phyloP scores from a whole-genome alignment of 2,797 vertebrate genomes.

The Lerista edwardsae region DNA sequence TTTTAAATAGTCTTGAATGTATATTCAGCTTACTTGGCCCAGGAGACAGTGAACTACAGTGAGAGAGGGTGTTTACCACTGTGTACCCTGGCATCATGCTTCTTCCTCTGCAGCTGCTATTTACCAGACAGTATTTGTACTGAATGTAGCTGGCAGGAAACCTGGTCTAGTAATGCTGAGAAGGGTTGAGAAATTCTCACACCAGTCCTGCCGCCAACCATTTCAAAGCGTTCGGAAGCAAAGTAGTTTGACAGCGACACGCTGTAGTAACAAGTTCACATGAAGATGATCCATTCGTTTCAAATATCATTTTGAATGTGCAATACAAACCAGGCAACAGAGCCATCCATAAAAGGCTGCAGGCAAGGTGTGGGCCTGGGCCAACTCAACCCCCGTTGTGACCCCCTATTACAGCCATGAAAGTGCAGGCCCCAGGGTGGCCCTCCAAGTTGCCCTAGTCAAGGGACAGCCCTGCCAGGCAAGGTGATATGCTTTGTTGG shows the following conservation, averaged over 20 bases:
- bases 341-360: no score
- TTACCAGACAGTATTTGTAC: slow-evolving; percentile 71
- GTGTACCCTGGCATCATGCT: slow-evolving; percentile 77
- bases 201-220: slow-evolving; percentile 64
- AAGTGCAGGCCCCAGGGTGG: no score
- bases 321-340: neutral
- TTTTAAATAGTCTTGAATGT: slow-evolving; percentile 23
- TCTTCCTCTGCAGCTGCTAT: slow-evolving; percentile 83
- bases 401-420: no score
- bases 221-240: slow-evolving; percentile 59
- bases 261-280: slow-evolving; percentile 49
- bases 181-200: slow-evolving; percentile 73
- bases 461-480: no score
- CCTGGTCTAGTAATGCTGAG: slow-evolving; percentile 62
- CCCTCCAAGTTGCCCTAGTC: no score
- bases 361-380: no score
- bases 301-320: neutral
- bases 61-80: slow-evolving; percentile 60
- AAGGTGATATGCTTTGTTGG: neutral
- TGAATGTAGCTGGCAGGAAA: slow-evolving; percentile 75
- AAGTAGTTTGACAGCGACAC: slow-evolving; percentile 43
- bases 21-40: slow-evolving; percentile 52
- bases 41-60: slow-evolving; percentile 45
- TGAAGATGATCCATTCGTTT: slow-evolving; percentile 44
- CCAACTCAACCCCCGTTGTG: no score